Evolutionary conservation across 1,140 invertebrate genomes (phyloP), one percentile per base, ranked within the genome.

Genomic region (Saxidomus purpurata): DNA sequence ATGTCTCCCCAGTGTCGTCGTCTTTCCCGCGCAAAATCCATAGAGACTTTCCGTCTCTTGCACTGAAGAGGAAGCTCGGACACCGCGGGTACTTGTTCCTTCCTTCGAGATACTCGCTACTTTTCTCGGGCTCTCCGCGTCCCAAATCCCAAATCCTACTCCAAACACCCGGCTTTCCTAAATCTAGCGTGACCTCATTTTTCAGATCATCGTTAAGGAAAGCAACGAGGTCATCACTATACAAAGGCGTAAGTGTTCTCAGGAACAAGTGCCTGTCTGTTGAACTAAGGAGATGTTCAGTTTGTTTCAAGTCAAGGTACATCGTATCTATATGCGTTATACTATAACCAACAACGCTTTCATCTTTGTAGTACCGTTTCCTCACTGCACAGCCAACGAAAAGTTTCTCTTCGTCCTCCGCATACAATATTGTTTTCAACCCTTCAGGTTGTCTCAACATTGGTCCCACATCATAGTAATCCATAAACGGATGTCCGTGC

Each of bases 21-120:
- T 82, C 80, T 67, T 67, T 36, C 19, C 80, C 80, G 40, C 59
- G 55, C 34, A 82, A 47, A 38, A 82, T 61, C 80, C 80, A 82
- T 61, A 82, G 28, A 25, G 49, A 61, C 43, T 40, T 82, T 17
- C 55, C 80, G 8, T 82, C 80, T 40, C 59, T 38, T 25, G 59
- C 36, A 31, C 55, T 47, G 69, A 9, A 74, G 3, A 31, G 9
- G 9, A 82, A 34, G 40, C 55, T 61, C 25, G 0, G 59, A 40
- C 52, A 43, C 8, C 59, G 36, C 19, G 80, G 80, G n/a, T 63
- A 63, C 34, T 36, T 40, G 25, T 82, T 36, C 15, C 17, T 13
- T 25, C 31, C 80, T 28, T 82, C 59, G 15, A 61, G 22, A 40
- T 38, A 82, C 31, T 82, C 80, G 19, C 55, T 82, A 1, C 11